These are phyloP conservation scores for Conchocele bisecta DNA, from an alignment of 2,888 invertebrate species.

Conservation along the genomic window DNA sequence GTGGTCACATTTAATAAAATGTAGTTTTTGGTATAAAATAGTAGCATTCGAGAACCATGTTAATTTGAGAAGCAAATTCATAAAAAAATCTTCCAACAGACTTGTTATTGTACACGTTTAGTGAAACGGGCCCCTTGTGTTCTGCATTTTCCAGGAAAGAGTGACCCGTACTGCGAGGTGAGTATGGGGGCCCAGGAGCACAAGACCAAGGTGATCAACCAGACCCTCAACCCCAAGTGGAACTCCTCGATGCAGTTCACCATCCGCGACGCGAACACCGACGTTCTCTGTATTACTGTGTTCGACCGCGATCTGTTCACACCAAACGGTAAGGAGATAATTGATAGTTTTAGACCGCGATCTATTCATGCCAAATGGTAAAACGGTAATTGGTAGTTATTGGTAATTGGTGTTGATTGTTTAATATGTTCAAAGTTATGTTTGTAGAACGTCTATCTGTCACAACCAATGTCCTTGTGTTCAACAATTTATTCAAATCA, in stretches of 20 bases:
- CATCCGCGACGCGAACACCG: conserved; percentile 87
- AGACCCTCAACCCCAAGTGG: conserved; percentile 88
- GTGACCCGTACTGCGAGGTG: conserved; percentile 90
- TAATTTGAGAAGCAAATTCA: no score
- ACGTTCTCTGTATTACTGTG: conserved; percentile 88
- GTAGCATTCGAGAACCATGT: no score
- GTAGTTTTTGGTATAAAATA: no score
- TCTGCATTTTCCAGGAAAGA: conserved; percentile 81
- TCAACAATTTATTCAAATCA: no score
- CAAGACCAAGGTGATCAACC: conserved; percentile 86
- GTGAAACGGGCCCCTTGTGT: not conserved
- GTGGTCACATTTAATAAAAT: no score
- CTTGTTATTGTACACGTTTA: not conserved
- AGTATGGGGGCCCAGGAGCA: conserved; percentile 89
- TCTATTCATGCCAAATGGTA: not conserved
- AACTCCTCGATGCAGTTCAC: conserved; percentile 91
- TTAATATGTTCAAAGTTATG: no score
- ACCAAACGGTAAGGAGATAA: conserved; percentile 86
- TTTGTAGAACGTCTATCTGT: no score
- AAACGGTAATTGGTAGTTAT: no score
- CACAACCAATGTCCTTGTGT: no score
- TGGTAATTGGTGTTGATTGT: no score
- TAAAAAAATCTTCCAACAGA: no score
- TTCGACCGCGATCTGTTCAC: conserved; percentile 89
- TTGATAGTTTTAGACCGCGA: not conserved